Evolutionary conservation across 2,888 invertebrate species (phyloP).

Genomic region (Sacculina carcini): DNA sequence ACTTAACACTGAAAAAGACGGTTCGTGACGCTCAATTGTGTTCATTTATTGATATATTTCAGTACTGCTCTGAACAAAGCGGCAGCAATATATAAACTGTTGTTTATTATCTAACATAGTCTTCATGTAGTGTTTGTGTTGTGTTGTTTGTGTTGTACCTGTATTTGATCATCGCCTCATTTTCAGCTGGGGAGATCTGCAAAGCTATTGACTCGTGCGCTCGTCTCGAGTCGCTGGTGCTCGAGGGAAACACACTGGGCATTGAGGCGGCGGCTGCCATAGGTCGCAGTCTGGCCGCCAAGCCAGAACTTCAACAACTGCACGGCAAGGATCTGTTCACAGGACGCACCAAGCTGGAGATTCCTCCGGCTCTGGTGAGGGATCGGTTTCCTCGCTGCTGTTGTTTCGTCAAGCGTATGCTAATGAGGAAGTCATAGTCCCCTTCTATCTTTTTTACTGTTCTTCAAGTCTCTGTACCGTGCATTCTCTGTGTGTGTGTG

Average conservation of each 20-base stretch:
- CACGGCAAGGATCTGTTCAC: slow-evolving; percentile 94
- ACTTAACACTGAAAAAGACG: slow-evolving; percentile 48
- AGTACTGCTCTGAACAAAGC: background rate
- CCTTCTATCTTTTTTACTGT: no score
- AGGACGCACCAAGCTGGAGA: slow-evolving; percentile 76
- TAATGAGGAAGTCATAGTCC: background rate
- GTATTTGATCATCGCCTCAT: no score
- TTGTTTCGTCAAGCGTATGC: background rate
- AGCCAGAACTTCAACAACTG: slow-evolving; percentile 47
- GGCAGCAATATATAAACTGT: background rate
- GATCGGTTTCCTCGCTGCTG: background rate
- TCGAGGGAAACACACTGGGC: slow-evolving; percentile 82
- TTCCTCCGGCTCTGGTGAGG: slow-evolving; percentile 59
- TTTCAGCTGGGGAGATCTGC: slow-evolving; percentile 40
- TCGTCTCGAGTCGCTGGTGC: slow-evolving; percentile 40
- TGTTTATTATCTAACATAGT: background rate
- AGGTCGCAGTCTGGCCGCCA: slow-evolving; percentile 44
- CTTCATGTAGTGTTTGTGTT: background rate
- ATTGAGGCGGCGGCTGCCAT: slow-evolving; percentile 64
- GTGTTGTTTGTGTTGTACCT: background rate
- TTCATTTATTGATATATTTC: background rate
- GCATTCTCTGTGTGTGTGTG: no score
- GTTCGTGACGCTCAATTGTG: slow-evolving; percentile 24
- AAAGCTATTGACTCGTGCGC: slow-evolving; percentile 43
- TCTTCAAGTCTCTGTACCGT: no score